phyloP scores from a whole-genome alignment of 2,113 vertebrate species.

The Tachysurus vachellii region DNA sequence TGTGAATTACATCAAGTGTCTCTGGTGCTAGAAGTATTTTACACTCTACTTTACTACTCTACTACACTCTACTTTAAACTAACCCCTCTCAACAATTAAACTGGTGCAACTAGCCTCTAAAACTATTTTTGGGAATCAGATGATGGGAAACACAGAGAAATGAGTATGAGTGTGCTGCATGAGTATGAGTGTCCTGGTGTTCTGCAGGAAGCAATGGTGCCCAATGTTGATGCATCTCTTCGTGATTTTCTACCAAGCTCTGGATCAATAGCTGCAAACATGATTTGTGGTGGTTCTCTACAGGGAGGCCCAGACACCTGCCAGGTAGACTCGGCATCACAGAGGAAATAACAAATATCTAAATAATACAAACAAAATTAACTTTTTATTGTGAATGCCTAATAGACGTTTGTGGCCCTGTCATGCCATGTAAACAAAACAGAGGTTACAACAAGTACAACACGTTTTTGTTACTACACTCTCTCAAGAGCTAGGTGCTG shows the following conservation, averaged over 20 bases:
- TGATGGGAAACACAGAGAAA: background rate
- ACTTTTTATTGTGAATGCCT: background rate
- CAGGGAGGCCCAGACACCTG: constrained; percentile 40
- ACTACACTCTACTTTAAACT: no score
- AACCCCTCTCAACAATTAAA: background rate
- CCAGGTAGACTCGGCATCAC: constrained; percentile 25
- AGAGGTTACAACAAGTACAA: background rate
- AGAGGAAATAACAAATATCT: background rate
- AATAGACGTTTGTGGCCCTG: no score
- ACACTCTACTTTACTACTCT: no score
- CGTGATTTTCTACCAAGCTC: background rate
- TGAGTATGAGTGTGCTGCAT: background rate
- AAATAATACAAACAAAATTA: background rate
- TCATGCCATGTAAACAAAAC: no score
- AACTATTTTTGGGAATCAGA: background rate
- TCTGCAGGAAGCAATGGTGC: constrained; percentile 37
- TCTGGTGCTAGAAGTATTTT: background rate
- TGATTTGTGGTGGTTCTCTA: constrained; percentile 47
- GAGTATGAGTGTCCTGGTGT: constrained; percentile 14
- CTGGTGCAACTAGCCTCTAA: background rate
- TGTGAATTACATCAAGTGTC: background rate
- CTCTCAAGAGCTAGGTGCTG: background rate
- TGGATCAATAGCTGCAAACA: constrained; percentile 40
- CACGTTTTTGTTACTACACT: background rate
- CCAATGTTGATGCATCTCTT: background rate